These are phyloP conservation scores for Podarcis siculus DNA, from an alignment of 2,797 vertebrate species.

Conservation along the genomic window DNA sequence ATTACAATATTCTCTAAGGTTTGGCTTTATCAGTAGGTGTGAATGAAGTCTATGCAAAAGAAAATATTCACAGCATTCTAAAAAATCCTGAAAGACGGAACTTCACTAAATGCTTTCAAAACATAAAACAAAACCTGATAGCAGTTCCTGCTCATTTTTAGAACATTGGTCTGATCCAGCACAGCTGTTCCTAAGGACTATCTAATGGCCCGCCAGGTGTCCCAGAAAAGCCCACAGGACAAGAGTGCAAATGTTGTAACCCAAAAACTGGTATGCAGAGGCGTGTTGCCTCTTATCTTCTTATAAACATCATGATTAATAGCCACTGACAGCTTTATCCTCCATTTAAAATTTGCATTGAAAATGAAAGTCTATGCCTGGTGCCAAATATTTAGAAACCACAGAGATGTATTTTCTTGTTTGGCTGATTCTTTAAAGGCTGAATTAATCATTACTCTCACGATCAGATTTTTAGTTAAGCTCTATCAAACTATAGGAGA, in stretches of 20 bases:
- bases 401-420: neutral
- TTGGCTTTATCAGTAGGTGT: no score
- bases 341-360: neutral
- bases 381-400: neutral
- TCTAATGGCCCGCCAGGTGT: neutral
- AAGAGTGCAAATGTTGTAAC: neutral
- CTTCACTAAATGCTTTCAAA: no score
- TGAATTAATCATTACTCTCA: neutral
- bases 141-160: neutral
- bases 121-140: neutral
- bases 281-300: neutral
- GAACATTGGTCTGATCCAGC: no score
- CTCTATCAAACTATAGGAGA: neutral
- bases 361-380: neutral
- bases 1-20: no score
- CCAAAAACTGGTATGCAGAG: neutral
- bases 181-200: neutral
- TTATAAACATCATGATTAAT: neutral
- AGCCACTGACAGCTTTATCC: neutral
- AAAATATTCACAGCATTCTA: neutral
- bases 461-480: neutral
- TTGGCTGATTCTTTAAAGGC: neutral
- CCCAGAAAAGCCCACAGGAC: neutral
- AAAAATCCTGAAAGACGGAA: no score
- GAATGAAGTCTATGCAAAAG: neutral